phyloP scores from a whole-genome alignment of 2,113 vertebrate genomes.

The Brachypodius melanocephalos region DNA sequence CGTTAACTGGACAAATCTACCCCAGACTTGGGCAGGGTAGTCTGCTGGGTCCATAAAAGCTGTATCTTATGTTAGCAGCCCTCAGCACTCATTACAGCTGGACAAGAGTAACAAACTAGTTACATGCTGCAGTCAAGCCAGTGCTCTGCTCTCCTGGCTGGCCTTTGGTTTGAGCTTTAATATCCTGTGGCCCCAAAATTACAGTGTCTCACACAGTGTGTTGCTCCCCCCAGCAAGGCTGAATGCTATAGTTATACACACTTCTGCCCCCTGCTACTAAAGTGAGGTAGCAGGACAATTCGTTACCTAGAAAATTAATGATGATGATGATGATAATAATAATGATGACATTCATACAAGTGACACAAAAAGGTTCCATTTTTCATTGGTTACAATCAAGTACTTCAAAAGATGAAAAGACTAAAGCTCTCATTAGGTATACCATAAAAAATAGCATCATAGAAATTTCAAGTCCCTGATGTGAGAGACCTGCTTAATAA shows the following conservation, averaged over 20 bases:
- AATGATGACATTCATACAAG: not conserved
- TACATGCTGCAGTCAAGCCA: not conserved
- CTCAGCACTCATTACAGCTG: not conserved
- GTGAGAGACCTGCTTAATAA: not conserved
- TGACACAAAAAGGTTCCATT: not conserved
- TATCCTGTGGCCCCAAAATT: not conserved
- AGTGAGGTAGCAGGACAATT: not conserved
- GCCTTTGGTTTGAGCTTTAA: not conserved
- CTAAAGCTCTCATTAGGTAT: not conserved
- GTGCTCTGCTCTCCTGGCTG: not conserved
- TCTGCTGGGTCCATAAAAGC: not conserved
- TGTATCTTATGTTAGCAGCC: not conserved
- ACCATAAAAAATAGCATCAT: not conserved
- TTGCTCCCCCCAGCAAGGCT: not conserved
- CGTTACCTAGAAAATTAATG: not conserved
- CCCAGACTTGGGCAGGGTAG: not conserved
- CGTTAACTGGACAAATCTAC: not conserved
- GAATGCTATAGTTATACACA: not conserved
- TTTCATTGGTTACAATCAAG: not conserved
- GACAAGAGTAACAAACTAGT: not conserved
- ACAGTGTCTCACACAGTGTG: not conserved
- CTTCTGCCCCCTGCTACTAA: not conserved
- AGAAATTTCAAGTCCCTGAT: not conserved
- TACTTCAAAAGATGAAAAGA: not conserved
- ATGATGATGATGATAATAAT: not conserved